Evolutionary conservation across 2,888 invertebrate genomes (phyloP).

Genomic region (Cephus rjabovi): DNA sequence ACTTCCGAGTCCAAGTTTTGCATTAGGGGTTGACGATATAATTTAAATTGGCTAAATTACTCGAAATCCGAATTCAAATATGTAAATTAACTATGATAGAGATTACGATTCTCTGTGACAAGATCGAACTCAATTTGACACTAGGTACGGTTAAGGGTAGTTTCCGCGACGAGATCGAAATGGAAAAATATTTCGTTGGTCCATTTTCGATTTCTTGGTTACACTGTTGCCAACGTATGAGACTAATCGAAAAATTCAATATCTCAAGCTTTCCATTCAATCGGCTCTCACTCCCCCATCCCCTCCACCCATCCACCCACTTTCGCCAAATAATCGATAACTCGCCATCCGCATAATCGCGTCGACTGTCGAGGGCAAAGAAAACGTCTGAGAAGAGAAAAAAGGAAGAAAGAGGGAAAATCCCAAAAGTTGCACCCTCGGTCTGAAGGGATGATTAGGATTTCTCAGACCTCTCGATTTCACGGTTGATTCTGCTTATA

Average conservation of each 20-base stretch:
- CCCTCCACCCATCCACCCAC: no score
- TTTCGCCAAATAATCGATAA: neutral
- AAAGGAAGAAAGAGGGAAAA: neutral
- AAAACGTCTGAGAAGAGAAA: neutral
- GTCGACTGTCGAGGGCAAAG: neutral
- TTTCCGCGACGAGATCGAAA: neutral
- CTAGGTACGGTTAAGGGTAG: neutral
- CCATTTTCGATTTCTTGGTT: neutral
- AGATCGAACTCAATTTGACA: neutral
- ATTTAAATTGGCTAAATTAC: neutral
- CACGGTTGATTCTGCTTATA: no score
- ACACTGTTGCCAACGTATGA: neutral
- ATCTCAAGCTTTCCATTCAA: neutral
- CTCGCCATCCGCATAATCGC: neutral
- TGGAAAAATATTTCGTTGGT: neutral
- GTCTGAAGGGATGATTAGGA: neutral
- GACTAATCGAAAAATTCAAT: neutral
- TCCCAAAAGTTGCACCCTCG: neutral
- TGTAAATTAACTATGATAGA: neutral
- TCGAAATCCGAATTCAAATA: no score
- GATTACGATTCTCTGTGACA: neutral
- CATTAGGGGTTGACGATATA: neutral
- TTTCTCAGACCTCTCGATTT: no score
- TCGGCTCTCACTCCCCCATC: neutral
- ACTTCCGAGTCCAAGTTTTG: neutral